Base-by-base conservation (phyloP, 2,113 vertebrate genomes). In the Seriola rivoliana region DNA sequence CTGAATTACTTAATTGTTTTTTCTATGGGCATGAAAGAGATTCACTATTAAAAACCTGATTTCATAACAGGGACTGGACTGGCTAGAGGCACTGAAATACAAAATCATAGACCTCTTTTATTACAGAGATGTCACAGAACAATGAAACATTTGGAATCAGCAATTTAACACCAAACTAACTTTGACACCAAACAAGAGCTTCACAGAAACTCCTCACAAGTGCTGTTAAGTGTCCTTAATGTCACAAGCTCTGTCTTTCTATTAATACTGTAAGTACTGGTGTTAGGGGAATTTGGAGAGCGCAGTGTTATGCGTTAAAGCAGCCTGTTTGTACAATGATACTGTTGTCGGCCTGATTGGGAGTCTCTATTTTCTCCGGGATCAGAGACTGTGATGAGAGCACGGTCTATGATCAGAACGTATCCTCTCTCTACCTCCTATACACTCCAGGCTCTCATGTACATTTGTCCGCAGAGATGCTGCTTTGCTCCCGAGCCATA, bases 21-120 rank as follows among this genome's bases (percentile, higher is more conserved):
- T 32, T 72, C 50, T 70, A 54, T 46, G 67, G 71, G 54, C 34
- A 89, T 82, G 75, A 87, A 89, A 87, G 85, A 76, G 40, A 19
- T 65, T 80, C 78, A 72, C 82, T 85, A 78, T 85, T 54, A 50
- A 85, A 85, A 66, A 17, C 32, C 13, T 44, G 32, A 81, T 92
- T 88, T 84, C 54, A 80, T 90, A 87, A 92, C 58, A 54, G 8
- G 75, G 54, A 40, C 71, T 68, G 77, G 67, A 87, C 80, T 54
- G 62, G 60, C 85, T 73, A 10, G 81, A 67, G 82, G 78, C 66
- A 54, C 23, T 2, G 5, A 54, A 38, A 75, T 54, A 46, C 48
- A 46, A 63, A 79, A 48, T 90, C 78, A 80, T 87, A 74, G 80
- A 29, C 59, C 63, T 54, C 71, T 63, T 88, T 86, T 71, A 76